Evolutionary conservation across 2,888 invertebrate species (phyloP).

Genomic region (Tridacna gigas): DNA sequence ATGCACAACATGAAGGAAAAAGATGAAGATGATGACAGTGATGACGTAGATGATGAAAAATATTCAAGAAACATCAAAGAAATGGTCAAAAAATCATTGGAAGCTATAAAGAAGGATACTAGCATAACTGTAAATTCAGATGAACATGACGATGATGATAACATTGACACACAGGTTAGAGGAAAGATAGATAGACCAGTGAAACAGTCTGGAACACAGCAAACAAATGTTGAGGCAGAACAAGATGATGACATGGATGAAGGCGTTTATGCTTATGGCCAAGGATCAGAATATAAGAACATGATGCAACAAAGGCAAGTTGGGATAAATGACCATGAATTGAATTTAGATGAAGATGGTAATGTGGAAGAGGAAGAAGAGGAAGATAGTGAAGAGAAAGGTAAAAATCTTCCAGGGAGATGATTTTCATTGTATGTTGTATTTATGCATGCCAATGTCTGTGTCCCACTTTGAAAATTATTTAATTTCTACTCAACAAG

Average conservation of each 20-base stretch:
- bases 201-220: background rate
- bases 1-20: background rate
- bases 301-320: background rate
- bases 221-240: background rate
- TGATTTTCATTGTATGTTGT: background rate
- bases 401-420: background rate
- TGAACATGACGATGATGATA: background rate
- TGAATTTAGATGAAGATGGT: background rate
- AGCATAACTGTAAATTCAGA: background rate
- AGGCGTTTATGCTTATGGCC: background rate
- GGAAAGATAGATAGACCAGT: background rate
- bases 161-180: background rate
- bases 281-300: background rate
- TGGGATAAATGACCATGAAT: background rate
- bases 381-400: background rate
- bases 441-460: too few species aligned
- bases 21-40: conserved; percentile 2
- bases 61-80: background rate
- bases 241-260: background rate
- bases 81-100: background rate
- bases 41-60: background rate
- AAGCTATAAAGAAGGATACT: background rate
- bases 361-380: background rate
- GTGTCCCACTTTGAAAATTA: background rate
- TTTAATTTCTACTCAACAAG: background rate